A percentile compares a stretch with the other conserved stretches of the same genome.
Evolutionary conservation across 2,888 invertebrate species (phyloP).

Genomic region (Aradus depressus): DNA sequence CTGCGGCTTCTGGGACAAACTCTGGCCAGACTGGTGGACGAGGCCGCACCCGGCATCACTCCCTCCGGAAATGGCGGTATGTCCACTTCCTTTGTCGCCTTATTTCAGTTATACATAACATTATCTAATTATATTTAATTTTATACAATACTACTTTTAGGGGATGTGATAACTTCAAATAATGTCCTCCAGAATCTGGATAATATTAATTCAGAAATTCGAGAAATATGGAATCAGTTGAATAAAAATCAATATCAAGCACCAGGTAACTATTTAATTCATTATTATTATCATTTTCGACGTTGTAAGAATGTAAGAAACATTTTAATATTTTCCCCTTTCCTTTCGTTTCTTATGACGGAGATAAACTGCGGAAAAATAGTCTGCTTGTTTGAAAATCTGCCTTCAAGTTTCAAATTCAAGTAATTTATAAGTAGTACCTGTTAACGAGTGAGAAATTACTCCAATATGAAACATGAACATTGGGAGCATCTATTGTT

Average conservation of each 20-base stretch:
- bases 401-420: background rate
- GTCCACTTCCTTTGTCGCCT: background rate
- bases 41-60: constrained; percentile 12
- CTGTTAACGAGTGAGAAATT: no score
- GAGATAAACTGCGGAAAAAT: background rate
- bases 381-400: background rate
- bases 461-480: no score
- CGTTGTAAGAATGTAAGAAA: no score
- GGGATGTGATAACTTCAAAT: constrained; percentile 37
- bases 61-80: background rate
- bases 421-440: background rate
- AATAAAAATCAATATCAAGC: constrained; percentile 20
- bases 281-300: no score
- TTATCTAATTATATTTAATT: background rate
- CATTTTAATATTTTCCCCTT: background rate
- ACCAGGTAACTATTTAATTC: background rate
- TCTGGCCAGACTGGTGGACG: constrained; percentile 47
- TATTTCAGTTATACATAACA: background rate
- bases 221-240: constrained; percentile 46
- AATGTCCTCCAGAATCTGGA: constrained; percentile 48
- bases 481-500: no score
- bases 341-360: background rate
- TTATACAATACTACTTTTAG: background rate
- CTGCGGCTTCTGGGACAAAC: constrained; percentile 69
- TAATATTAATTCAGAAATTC: constrained; percentile 56